Percentiles rank a stretch among this genome's conserved stretches.
These are phyloP conservation scores for Parnassius orleans DNA, from an alignment of 2,888 invertebrate genomes.

Conservation along the genomic window DNA sequence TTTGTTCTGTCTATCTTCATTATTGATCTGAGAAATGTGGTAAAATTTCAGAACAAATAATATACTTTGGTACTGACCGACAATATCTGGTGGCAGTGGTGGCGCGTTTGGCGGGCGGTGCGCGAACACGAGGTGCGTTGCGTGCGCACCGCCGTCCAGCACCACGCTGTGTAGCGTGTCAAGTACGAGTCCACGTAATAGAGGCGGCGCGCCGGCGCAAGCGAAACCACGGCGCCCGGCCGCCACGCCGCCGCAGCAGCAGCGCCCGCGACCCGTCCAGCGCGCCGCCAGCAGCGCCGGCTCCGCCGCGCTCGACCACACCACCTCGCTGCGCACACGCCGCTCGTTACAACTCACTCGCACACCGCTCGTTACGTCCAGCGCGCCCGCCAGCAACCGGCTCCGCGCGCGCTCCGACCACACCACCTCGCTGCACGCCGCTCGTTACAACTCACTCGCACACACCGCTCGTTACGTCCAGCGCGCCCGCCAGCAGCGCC, in stretches of 20 bases:
- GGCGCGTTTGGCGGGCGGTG: constrained; percentile 31
- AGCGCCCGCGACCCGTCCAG: constrained; percentile 82
- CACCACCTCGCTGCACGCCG: constrained; percentile 82
- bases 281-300: constrained; percentile 59
- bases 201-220: constrained; percentile 86
- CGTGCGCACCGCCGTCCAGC: constrained; percentile 85
- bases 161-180: constrained; percentile 85
- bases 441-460: too few species aligned
- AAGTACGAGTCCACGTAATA: constrained; percentile 94
- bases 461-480: constrained; percentile 72
- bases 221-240: constrained; percentile 88
- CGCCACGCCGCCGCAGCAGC: constrained; percentile 83
- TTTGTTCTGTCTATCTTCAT: too few species aligned
- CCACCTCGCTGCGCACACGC: constrained; percentile 75
- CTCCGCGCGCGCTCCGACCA: constrained; percentile 85
- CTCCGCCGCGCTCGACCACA: constrained; percentile 86
- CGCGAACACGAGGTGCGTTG: constrained; percentile 49
- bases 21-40: too few species aligned
- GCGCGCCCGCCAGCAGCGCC: constrained; percentile 60
- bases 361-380: constrained; percentile 72
- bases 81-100: constrained; percentile 31
- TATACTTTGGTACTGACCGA: constrained; percentile 1
- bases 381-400: constrained; percentile 69
- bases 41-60: too few species aligned
- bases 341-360: background rate